Conservation (phyloP, 2,113 vertebrate genomes). For the Manacus vitellinus region DNA sequence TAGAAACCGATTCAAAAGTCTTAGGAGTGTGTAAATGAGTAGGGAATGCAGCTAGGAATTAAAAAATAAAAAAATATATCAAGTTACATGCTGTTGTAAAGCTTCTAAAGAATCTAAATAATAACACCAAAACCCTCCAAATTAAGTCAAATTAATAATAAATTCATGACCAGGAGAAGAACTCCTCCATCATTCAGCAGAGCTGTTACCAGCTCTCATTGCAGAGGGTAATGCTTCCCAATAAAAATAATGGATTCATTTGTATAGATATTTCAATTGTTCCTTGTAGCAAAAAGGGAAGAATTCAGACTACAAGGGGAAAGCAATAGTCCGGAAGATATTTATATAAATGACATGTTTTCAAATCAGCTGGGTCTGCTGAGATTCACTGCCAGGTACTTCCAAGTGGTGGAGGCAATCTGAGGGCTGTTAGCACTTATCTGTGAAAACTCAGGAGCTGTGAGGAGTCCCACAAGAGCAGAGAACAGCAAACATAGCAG, state of each 20-base stretch:
- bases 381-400: conserved; percentile 18
- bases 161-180: not conserved
- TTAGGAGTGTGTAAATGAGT: not conserved
- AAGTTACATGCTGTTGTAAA: not conserved
- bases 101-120: not conserved
- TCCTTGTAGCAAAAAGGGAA: not conserved
- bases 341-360: conserved; percentile 22
- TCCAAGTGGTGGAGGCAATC: not conserved
- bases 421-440: not conserved
- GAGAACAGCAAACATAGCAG: not conserved
- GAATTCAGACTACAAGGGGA: not conserved
- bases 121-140: not conserved
- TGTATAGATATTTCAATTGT: not conserved
- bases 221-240: not conserved
- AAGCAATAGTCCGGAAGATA: not conserved
- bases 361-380: not conserved
- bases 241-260: not conserved
- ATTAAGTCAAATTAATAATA: not conserved
- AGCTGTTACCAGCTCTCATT: not conserved
- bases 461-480: not conserved
- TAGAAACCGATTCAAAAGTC: not conserved
- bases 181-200: not conserved
- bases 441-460: not conserved
- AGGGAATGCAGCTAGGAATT: not conserved
- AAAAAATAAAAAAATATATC: not conserved